A percentile compares a stretch with the other conserved stretches of the same genome.
Conservation (phyloP, 1,140 invertebrate species). For the Hypothenemus hampei region DNA sequence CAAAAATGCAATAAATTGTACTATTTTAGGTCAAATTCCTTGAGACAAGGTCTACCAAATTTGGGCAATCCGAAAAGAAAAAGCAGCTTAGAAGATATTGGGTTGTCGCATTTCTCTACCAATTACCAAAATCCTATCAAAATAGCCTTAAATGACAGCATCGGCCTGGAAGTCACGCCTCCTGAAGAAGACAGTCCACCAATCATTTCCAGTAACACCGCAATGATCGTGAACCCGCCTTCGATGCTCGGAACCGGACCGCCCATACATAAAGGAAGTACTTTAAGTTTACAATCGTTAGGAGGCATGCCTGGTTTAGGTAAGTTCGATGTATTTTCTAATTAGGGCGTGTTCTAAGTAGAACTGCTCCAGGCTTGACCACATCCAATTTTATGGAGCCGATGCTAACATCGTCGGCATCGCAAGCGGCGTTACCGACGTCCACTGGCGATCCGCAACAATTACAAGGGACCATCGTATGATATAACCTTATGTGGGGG, state of each 20-base stretch:
- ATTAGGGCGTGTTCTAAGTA: background rate
- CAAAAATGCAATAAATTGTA: too few relatives aligned
- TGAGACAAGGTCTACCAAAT: slow-evolving; percentile 60
- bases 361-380: slow-evolving; percentile 1
- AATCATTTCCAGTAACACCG: slow-evolving; percentile 51
- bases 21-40: slow-evolving; percentile 64
- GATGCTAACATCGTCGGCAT: slow-evolving; percentile 14
- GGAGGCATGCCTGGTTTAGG: slow-evolving; percentile 33
- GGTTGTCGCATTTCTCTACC: slow-evolving; percentile 67
- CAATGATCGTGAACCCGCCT: slow-evolving; percentile 54
- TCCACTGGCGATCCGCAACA: slow-evolving; percentile 61
- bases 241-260: slow-evolving; percentile 34
- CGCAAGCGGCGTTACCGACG: slow-evolving; percentile 32
- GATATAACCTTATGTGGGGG: slow-evolving; percentile 88
- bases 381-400: slow-evolving; percentile 21
- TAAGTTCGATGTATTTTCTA: slow-evolving; percentile 1
- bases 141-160: slow-evolving; percentile 78
- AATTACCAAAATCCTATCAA: slow-evolving; percentile 68
- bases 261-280: slow-evolving; percentile 32
- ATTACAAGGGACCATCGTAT: slow-evolving; percentile 84
- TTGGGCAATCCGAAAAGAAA: slow-evolving; percentile 58
- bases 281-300: slow-evolving; percentile 46
- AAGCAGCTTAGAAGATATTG: slow-evolving; percentile 80
- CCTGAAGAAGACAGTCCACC: slow-evolving; percentile 63
- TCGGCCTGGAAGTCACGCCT: slow-evolving; percentile 71